Percentiles rank a stretch among this genome's conserved stretches.
Evolutionary conservation across 1,140 invertebrate species (phyloP).

Genomic region (Proctacanthus coquilletti): DNA sequence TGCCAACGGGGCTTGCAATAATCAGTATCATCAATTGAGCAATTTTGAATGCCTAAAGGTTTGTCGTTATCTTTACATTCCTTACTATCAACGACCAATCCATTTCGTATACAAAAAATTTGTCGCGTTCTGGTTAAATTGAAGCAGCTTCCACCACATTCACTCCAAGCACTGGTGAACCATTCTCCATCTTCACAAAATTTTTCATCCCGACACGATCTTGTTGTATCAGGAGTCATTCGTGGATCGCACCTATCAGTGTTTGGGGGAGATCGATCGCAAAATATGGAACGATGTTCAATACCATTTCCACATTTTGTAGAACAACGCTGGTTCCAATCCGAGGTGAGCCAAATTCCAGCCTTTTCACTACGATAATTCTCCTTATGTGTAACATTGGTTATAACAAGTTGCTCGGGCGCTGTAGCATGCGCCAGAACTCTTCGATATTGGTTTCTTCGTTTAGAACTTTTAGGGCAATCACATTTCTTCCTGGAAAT

Average conservation of each 20-base stretch:
- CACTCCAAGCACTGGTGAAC: constrained; percentile 51
- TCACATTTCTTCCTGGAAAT: constrained; percentile 22
- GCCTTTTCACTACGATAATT: constrained; percentile 13
- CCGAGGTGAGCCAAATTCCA: constrained; percentile 22
- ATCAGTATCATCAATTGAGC: constrained; percentile 32
- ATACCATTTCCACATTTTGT: constrained; percentile 18
- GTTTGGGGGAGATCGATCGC: constrained; percentile 29
- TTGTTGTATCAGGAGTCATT: constrained; percentile 37
- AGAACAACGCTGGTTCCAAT: constrained; percentile 28
- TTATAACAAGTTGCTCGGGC: background rate
- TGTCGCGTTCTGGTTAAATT: constrained; percentile 31
- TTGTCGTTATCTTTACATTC: constrained; percentile 24
- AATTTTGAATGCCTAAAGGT: constrained; percentile 18
- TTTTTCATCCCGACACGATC: constrained; percentile 43
- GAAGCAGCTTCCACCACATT: constrained; percentile 33
- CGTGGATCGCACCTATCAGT: constrained; percentile 39
- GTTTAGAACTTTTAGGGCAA: constrained; percentile 17
- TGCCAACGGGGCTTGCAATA: constrained; percentile 42
- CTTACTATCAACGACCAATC: constrained; percentile 27
- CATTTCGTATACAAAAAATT: constrained; percentile 34
- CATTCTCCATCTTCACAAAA: constrained; percentile 45
- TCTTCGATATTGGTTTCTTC: background rate
- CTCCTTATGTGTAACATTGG: constrained; percentile 5
- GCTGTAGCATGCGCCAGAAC: too few relatives aligned
- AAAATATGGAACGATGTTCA: constrained; percentile 27